Base-by-base conservation (phyloP, 2,113 vertebrate genomes). In the Lamprologus tigripictilis region DNA sequence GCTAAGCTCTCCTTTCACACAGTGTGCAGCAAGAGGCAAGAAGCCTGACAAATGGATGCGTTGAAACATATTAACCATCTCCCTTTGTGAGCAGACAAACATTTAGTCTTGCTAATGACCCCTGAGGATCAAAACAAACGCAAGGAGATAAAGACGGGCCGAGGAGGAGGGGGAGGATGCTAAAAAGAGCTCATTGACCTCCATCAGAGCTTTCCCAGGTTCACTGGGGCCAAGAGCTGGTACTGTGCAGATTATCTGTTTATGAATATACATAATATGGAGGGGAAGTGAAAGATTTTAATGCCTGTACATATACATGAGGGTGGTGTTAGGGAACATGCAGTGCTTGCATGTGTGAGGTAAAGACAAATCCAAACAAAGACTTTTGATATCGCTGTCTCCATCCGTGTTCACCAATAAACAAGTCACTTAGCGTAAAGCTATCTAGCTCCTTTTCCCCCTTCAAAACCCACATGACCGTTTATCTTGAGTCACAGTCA, bases 41-140 rank as follows among this genome's bases (percentile, higher is more conserved):
- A 81, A 90, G 68, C 89, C 89, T 95, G 95, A 95, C 93, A 92
- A 96, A 97, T 96, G 95, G 95, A 94, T 92, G 93, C 49, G 94
- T 93, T 97, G 95, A 96, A 96, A 96, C 96, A 96, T 96, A 96
- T 97, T 96, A 96, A 97, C 96, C 94, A 94, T 94, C 93, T 95
- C 87, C 91, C 90, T 96, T 96, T 96, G 96, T 96, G 92, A 94
- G 90, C 88, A 86, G 94, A 94, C 95, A 94, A 96, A 96, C 94
- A 96, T 96, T 96, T 96, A 95, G 95, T 95, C 94, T 91, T 86
- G 87, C 92, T 96, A 95, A 96, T 96, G 96, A 96, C 95, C 96
- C 93, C 92, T 58, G 90, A 94, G 93, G 95, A 96, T 95, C 94
- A 93, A 96, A 96, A 96, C 94, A 96, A 96, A 96, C 92, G 95